Conservation (phyloP, 2,888 invertebrate genomes). For the Lepas anatifera region DNA sequence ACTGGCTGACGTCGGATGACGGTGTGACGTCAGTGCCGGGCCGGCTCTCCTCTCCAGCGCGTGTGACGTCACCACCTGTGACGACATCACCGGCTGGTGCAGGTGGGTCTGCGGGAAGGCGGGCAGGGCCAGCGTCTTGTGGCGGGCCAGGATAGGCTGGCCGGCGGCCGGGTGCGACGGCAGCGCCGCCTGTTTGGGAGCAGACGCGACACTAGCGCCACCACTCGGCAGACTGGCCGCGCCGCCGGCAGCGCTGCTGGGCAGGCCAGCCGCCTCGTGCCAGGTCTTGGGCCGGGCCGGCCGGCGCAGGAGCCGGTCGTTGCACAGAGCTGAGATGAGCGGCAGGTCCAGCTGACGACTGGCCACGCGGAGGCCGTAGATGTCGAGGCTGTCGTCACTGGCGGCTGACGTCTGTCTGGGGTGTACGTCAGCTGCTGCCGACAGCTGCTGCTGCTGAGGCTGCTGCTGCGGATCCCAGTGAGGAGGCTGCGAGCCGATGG, state of each 20-base stretch:
- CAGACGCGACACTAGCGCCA: too few species aligned
- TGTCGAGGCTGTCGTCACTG: constrained; percentile 25
- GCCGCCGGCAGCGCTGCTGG: too few species aligned
- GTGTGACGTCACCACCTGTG: too few species aligned
- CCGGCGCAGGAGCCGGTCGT: constrained; percentile 61
- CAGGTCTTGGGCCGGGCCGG: not conserved
- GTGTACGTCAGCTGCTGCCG: constrained; percentile 24
- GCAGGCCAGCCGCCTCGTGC: not conserved
- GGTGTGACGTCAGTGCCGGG: too few species aligned
- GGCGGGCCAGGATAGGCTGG: not conserved
- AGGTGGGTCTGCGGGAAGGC: not conserved
- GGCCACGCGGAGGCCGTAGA: constrained; percentile 54
- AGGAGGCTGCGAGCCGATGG: too few species aligned
- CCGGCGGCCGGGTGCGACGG: constrained; percentile 1
- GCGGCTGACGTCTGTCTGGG: constrained; percentile 26
- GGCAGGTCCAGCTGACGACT: constrained; percentile 82
- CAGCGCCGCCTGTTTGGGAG: not conserved
- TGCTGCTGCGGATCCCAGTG: constrained; percentile 21
- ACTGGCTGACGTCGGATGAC: too few species aligned
- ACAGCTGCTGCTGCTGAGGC: constrained; percentile 19
- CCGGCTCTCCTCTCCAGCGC: too few species aligned
- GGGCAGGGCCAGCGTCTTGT: not conserved
- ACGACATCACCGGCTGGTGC: not conserved
- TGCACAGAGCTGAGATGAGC: constrained; percentile 82
- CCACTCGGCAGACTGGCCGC: too few species aligned